Evolutionary conservation across 1,140 invertebrate genomes (phyloP), one percentile per base, ranked within the genome.

Genomic region (Nymphalis io): DNA sequence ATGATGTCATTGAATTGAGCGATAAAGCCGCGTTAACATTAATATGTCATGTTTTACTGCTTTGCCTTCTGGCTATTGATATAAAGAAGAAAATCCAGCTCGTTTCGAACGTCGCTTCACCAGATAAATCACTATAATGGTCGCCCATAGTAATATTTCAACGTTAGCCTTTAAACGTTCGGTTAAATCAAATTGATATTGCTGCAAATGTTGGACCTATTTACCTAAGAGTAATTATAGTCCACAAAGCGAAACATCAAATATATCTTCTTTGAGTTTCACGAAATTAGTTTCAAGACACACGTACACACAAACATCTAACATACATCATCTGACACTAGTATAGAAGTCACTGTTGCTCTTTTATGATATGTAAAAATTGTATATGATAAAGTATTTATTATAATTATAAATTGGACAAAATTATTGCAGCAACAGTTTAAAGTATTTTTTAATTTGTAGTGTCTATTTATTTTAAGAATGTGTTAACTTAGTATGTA

Each of bases 111-210:
- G 3, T 20, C 20, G 6, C 38, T 46, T 42, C 11, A 3, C 10
- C 42, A 23, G 60, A 46, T 68, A 68, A 61, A 68, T 68, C 33
- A 60, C 53, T 40, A 18, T 60, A 63, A 70, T 60, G 42, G 33
- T 39, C 16, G 55, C 27, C 60, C 39, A n/a, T 59, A 42, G 55
- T 70, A 27, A 64, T 60, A 60, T 70, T 65, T 65, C 62, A 64
- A 70, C 55, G 60, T 65, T 46, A 60, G 42, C 38, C 38, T 70
- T 53, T 64, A 70, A 69, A 70, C 60, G 68, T 70, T 48, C 55
- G 15, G 39, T 62, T 70, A 44, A 63, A 63, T 33, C 60, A 63
- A 63, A 70, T 63, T 70, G 53, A 63, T 58, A 58, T 63, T 53
- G 51, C 53, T 57, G n/a, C 18, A 46, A 59, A 67, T 67, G 16